Evolutionary conservation across 1,140 invertebrate genomes (phyloP).

Genomic region (Drosophila grimshawi): DNA sequence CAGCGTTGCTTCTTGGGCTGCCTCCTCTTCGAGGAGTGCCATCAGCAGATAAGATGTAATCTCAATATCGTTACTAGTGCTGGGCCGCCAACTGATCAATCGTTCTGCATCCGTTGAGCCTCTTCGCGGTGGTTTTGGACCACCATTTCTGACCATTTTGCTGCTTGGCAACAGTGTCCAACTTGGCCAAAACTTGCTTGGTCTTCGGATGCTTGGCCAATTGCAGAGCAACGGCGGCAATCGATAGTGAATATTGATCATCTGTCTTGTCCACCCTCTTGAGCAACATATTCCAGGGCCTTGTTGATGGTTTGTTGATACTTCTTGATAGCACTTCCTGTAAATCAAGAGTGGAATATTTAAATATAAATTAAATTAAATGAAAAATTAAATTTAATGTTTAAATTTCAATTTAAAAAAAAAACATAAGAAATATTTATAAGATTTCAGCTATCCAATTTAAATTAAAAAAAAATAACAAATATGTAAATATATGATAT

Average conservation of each 20-base stretch:
- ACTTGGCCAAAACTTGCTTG: slow-evolving; percentile 60
- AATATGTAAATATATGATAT: background rate
- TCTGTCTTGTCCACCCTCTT: slow-evolving; percentile 88
- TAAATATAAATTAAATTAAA: background rate
- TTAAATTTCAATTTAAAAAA: too few relatives aligned
- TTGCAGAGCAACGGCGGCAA: slow-evolving; percentile 92
- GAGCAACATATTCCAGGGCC: slow-evolving; percentile 92
- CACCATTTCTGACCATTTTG: slow-evolving; percentile 75
- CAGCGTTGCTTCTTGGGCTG: slow-evolving; percentile 86
- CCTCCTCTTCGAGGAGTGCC: slow-evolving; percentile 86
- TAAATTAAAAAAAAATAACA: background rate
- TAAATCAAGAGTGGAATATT: too few relatives aligned
- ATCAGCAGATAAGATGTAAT: slow-evolving; percentile 91
- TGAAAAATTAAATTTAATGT: too few relatives aligned
- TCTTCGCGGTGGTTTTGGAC: slow-evolving; percentile 77
- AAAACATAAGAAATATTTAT: too few relatives aligned
- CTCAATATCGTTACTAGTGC: slow-evolving; percentile 89
- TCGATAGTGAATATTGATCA: slow-evolving; percentile 91
- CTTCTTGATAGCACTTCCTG: slow-evolving; percentile 81
- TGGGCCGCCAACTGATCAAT: slow-evolving; percentile 74
- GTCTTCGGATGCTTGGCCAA: slow-evolving; percentile 88
- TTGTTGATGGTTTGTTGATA: slow-evolving; percentile 89
- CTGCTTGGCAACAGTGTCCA: slow-evolving; percentile 53
- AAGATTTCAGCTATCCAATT: too few relatives aligned
- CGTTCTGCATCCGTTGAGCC: slow-evolving; percentile 8